A percentile compares a stretch with the other conserved stretches of the same genome.
These are phyloP conservation scores for Hymenochirus boettgeri DNA, from an alignment of 2,113 vertebrate genomes.

Conservation along the genomic window DNA sequence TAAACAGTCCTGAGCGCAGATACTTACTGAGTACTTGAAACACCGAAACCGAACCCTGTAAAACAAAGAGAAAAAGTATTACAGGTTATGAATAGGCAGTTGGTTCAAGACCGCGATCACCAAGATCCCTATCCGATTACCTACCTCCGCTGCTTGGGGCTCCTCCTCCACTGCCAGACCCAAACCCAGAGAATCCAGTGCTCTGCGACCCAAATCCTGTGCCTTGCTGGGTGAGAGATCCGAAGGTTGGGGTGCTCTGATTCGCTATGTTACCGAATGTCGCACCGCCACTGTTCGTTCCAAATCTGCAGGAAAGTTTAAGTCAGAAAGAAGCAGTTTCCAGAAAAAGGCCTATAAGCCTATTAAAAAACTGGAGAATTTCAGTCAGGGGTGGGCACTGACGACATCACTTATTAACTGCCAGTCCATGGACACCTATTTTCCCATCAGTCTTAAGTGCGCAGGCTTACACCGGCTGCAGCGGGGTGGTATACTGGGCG, in stretches of 20 bases:
- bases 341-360: no score
- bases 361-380: no score
- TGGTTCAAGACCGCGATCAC: neutral
- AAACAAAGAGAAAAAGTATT: constrained; percentile 22
- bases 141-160: constrained; percentile 20
- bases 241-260: constrained; percentile 77
- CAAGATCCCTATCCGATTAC: neutral
- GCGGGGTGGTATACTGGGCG: no score
- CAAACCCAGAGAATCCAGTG: constrained; percentile 78
- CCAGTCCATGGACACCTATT: no score
- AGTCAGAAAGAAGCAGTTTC: no score
- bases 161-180: constrained; percentile 64
- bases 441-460: no score
- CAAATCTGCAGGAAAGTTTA: constrained; percentile 67
- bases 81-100: neutral
- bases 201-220: constrained; percentile 67
- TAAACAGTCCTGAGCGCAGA: no score
- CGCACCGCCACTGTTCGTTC: constrained; percentile 63
- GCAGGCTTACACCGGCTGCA: no score
- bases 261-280: constrained; percentile 79
- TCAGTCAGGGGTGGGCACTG: no score
- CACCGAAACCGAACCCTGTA: constrained; percentile 67
- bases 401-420: no score
- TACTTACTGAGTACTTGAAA: constrained; percentile 64
- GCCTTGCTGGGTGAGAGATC: constrained; percentile 75